phyloP scores from a whole-genome alignment of 2,113 vertebrate genomes.

The Scomber colias region DNA sequence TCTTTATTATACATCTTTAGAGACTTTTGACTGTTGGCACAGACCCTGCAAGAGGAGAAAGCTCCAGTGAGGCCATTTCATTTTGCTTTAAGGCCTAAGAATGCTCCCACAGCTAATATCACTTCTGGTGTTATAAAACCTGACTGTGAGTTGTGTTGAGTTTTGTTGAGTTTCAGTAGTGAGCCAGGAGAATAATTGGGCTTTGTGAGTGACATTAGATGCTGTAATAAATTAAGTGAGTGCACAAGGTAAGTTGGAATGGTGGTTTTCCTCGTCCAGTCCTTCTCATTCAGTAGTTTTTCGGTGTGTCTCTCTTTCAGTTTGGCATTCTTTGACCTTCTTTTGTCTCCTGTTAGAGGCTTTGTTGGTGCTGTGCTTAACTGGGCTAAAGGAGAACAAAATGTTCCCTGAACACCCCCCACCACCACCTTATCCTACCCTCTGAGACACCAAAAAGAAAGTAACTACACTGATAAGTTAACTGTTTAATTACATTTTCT shows the following conservation, averaged over 20 bases:
- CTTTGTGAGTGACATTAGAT: not conserved
- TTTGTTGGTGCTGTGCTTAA: slow-evolving; percentile 13
- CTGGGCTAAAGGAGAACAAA: not conserved
- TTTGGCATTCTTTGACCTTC: slow-evolving; percentile 1
- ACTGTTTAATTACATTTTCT: too few relatives aligned
- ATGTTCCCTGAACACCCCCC: not conserved
- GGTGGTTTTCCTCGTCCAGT: too few relatives aligned
- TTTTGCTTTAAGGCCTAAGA: not conserved
- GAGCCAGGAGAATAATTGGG: not conserved
- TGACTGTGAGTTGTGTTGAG: not conserved
- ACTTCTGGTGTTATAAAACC: not conserved
- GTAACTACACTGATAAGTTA: not conserved
- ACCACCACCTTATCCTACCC: too few relatives aligned
- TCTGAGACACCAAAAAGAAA: not conserved
- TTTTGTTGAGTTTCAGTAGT: not conserved
- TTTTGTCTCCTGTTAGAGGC: not conserved
- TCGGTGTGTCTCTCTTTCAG: not conserved
- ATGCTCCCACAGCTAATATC: too few relatives aligned
- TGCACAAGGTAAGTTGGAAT: not conserved
- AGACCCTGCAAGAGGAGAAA: too few relatives aligned
- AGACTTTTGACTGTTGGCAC: too few relatives aligned
- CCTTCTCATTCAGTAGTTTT: too few relatives aligned
- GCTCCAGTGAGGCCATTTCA: not conserved
- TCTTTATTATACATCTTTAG: too few relatives aligned
- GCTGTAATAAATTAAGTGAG: not conserved